Base-by-base conservation (phyloP, 2,888 invertebrate species). In the Protodeltote pygarga region DNA sequence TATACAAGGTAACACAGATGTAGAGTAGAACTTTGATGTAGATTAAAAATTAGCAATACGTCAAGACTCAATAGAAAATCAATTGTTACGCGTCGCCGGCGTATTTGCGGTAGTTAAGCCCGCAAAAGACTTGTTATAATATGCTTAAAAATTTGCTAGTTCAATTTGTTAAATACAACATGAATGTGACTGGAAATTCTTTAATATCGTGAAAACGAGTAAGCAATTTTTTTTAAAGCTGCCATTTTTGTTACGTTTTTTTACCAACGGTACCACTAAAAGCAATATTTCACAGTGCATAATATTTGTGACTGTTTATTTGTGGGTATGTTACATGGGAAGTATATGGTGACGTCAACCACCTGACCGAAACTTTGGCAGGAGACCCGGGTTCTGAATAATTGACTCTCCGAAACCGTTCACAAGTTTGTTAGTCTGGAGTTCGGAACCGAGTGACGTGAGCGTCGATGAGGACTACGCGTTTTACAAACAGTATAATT, bases 311-410 rank as follows among this genome's bases (percentile, higher is more conserved):
- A 72, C 71, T 73, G 76, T 76, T 65, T 73, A 68, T 73, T 73
- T 77, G 72, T 73, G 70, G 68, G 72, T 77, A 73, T 77, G 75
- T 70, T 85, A 83, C 76, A 81, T 80, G 71, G 69, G 77, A 71
- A 64, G 58, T 68, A 70, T 72, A 74, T 77, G 65, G 65, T 89
- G 91, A 91, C 91, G 91, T 90, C 79, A 87, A 82, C 74, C 83
- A 86, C 83, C 84, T 89, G 82, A 71, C 83, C 72, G 87, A 89
- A 89, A 82, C 81, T 89, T 92, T 92, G 92, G 91, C 92, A 92
- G 85, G 86, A 81, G 86, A 87, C 84, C 82, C 87, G 81, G 75
- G 76, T 79, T 82, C 84, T 79, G 79, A 86, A 86, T 88, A 87
- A 87, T 87, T 83, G 88, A 81, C 81, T 84, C 83, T 85, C 86